Conservation (phyloP, 2,888 invertebrate genomes). For the Plutella xylostella region DNA sequence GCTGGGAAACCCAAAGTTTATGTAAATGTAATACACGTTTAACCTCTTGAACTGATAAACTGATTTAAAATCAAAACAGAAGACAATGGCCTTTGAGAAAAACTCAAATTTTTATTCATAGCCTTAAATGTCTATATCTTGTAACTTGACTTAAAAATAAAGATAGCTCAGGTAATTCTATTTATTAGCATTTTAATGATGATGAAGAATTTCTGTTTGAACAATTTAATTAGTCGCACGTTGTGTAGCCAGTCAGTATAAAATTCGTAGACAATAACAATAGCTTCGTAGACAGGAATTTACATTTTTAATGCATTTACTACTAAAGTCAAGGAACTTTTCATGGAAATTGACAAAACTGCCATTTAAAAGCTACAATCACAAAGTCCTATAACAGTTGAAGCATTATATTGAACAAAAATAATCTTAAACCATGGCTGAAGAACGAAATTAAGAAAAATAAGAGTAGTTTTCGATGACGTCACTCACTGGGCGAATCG, state of each 20-base stretch:
- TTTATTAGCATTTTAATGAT: slow-evolving; percentile 13
- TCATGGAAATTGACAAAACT: not conserved
- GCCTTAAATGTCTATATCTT: slow-evolving; percentile 10
- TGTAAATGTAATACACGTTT: not conserved
- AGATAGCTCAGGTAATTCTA: slow-evolving; percentile 4
- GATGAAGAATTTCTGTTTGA: slow-evolving; percentile 1
- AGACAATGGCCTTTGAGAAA: slow-evolving; percentile 6
- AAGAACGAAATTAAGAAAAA: no score
- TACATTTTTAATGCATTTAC: not conserved
- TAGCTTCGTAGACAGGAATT: not conserved
- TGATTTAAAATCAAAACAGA: not conserved
- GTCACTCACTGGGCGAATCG: not conserved
- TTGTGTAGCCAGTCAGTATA: no score
- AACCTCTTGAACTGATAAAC: slow-evolving; percentile 3
- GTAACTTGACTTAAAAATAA: slow-evolving; percentile 5
- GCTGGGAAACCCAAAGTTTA: slow-evolving; percentile 1
- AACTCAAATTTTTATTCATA: slow-evolving; percentile 11
- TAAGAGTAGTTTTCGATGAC: no score
- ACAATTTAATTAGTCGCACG: slow-evolving; percentile 1
- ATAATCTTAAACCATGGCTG: not conserved
- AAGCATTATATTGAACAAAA: not conserved
- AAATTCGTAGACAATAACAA: not conserved
- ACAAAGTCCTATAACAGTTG: not conserved
- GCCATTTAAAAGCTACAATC: not conserved
- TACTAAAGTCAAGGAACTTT: not conserved